Conservation (phyloP, 2,797 vertebrate species). For the Hippoglossus hippoglossus region DNA sequence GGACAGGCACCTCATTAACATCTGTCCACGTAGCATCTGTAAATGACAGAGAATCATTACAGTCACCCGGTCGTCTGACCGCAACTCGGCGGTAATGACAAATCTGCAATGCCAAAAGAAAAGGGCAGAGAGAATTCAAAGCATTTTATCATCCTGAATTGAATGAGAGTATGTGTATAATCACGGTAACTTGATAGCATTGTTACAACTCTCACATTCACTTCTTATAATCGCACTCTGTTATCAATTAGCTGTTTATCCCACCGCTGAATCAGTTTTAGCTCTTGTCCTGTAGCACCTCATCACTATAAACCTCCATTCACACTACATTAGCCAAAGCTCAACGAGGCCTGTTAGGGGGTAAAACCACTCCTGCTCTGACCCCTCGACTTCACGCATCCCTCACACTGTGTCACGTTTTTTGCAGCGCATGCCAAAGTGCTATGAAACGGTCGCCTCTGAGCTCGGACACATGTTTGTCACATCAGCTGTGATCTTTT, state of each 20-base stretch:
- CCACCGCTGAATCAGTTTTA: slow-evolving; percentile 52
- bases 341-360: slow-evolving; percentile 59
- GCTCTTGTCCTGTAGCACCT: slow-evolving; percentile 69
- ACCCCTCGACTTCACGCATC: slow-evolving; percentile 61
- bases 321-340: slow-evolving; percentile 65
- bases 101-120: background rate
- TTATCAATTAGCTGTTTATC: slow-evolving; percentile 46
- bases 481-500: slow-evolving; percentile 37
- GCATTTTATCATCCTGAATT: slow-evolving; percentile 14
- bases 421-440: slow-evolving; percentile 29
- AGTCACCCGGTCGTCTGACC: slow-evolving; percentile 26
- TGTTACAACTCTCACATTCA: slow-evolving; percentile 21
- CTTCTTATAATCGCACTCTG: slow-evolving; percentile 34
- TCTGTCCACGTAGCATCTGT: slow-evolving; percentile 39
- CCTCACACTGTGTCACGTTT: slow-evolving; percentile 49
- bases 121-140: background rate
- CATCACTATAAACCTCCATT: slow-evolving; percentile 72
- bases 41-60: slow-evolving; percentile 35
- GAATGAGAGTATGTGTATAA: background rate
- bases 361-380: slow-evolving; percentile 50
- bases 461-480: slow-evolving; percentile 49
- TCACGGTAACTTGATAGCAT: background rate
- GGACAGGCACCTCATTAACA: slow-evolving; percentile 67
- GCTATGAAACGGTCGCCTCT: slow-evolving; percentile 28
- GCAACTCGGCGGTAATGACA: slow-evolving; percentile 1